These are phyloP conservation scores for Sebastiscus tertius DNA, from an alignment of 2,797 vertebrate genomes.

Conservation along the genomic window DNA sequence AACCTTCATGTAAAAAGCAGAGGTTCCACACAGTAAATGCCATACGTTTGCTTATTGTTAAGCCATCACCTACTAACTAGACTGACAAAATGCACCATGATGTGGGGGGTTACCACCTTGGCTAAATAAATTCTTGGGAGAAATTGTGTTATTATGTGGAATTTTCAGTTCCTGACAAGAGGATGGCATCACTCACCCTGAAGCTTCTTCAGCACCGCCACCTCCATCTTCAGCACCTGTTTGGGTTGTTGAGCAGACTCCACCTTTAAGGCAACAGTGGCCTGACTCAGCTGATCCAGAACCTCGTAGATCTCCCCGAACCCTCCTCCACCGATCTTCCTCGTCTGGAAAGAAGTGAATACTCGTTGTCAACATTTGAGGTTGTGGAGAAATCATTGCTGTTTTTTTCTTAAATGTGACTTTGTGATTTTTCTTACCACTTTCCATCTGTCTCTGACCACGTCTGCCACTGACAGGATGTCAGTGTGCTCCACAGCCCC, in stretches of 20 bases:
- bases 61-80: not conserved
- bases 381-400: not conserved
- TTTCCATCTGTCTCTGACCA: slow-evolving; percentile 99
- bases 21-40: not conserved
- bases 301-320: slow-evolving; percentile 99
- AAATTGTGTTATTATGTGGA: not conserved
- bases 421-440: slow-evolving; percentile 84
- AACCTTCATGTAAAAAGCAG: not conserved
- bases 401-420: not conserved
- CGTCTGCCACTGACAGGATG: slow-evolving; percentile 94
- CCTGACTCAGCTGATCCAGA: slow-evolving; percentile 93
- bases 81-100: not conserved
- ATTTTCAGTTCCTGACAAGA: not conserved
- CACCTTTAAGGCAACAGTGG: slow-evolving; percentile 95
- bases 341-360: slow-evolving; percentile 76
- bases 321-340: slow-evolving; percentile 97
- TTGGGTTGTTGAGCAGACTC: slow-evolving; percentile 98
- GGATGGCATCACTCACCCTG: slow-evolving; percentile 86
- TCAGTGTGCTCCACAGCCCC: slow-evolving; percentile 95
- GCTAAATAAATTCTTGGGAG: rapidly evolving
- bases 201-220: slow-evolving; percentile 96
- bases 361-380: not conserved
- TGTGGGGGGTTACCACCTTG: not conserved
- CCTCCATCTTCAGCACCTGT: slow-evolving; percentile 99
- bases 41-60: not conserved